Evolutionary conservation across 2,888 invertebrate genomes (phyloP).

Genomic region (Drosophila nigritarsus): DNA sequence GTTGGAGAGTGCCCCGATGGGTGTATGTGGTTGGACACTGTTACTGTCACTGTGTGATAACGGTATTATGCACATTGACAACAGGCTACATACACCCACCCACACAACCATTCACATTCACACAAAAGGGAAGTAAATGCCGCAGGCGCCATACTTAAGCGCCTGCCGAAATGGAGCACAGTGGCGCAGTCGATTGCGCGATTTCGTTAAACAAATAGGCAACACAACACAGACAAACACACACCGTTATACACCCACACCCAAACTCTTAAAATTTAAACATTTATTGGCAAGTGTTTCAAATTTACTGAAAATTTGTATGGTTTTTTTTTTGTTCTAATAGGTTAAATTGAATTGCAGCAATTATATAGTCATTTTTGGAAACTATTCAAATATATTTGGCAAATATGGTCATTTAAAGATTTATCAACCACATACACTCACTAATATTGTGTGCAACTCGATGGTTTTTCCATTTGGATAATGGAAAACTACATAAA

Average conservation of each 20-base stretch:
- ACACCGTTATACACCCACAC: not conserved
- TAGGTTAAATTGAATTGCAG: constrained; percentile 48
- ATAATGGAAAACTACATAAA: constrained; percentile 36
- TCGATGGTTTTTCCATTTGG: constrained; percentile 59
- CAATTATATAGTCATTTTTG: constrained; percentile 20
- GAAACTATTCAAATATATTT: constrained; percentile 14
- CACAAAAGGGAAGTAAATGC: not conserved
- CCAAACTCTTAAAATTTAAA: constrained; percentile 17
- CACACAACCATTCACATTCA: not conserved
- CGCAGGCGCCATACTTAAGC: constrained; percentile 35
- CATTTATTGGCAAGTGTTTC: constrained; percentile 7
- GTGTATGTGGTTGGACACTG: constrained; percentile 37
- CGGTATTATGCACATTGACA: constrained; percentile 78
- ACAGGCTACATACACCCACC: constrained; percentile 36
- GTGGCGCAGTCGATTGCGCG: constrained; percentile 63
- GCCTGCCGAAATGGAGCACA: constrained; percentile 33
- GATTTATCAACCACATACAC: constrained; percentile 8
- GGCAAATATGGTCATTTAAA: not conserved
- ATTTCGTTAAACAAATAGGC: constrained; percentile 69
- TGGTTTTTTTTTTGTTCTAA: constrained; percentile 21
- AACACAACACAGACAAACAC: constrained; percentile 32
- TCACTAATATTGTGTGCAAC: not conserved
- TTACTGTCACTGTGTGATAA: constrained; percentile 70
- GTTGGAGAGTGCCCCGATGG: constrained; percentile 14
- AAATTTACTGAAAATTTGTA: constrained; percentile 43